These are phyloP conservation scores for Cistogaster globosa DNA, from an alignment of 2,888 invertebrate species.

Conservation along the genomic window DNA sequence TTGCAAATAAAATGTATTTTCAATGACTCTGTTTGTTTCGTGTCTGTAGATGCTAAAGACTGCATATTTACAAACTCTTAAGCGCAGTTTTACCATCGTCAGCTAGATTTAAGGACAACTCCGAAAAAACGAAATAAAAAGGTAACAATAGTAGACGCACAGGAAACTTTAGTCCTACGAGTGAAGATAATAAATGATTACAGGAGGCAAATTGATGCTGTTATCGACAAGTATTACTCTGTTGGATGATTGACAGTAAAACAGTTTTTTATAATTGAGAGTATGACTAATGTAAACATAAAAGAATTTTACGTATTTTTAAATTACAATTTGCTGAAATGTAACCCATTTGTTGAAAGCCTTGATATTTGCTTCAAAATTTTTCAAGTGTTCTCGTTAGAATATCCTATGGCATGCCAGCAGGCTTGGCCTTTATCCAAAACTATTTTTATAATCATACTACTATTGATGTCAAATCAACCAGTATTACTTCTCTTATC, in stretches of 20 bases:
- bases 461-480: slow-evolving; percentile 45
- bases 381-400: too few species aligned
- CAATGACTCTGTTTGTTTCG: not conserved
- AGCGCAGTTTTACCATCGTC: slow-evolving; percentile 29
- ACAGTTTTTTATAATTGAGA: not conserved
- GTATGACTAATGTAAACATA: too few species aligned
- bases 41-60: slow-evolving; percentile 6
- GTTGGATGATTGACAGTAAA: too few species aligned
- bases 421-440: slow-evolving; percentile 50
- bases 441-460: slow-evolving; percentile 48
- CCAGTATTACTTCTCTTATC: slow-evolving; percentile 43
- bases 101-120: slow-evolving; percentile 20
- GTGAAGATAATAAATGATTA: slow-evolving; percentile 43
- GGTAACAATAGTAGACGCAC: slow-evolving; percentile 29
- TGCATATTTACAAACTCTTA: slow-evolving; percentile 9
- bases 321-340: slow-evolving; percentile 46
- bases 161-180: slow-evolving; percentile 45
- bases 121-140: slow-evolving; percentile 27
- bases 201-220: slow-evolving; percentile 19
- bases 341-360: too few species aligned
- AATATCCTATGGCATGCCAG: slow-evolving; percentile 35
- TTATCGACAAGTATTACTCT: slow-evolving; percentile 42
- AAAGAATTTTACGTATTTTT: slow-evolving; percentile 45
- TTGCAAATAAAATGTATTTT: slow-evolving; percentile 9
- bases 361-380: too few species aligned